A percentile compares a stretch with the other conserved stretches of the same genome.
These are phyloP conservation scores for Oreochromis niloticus DNA, from an alignment of 2,113 vertebrate genomes.

Conservation along the genomic window DNA sequence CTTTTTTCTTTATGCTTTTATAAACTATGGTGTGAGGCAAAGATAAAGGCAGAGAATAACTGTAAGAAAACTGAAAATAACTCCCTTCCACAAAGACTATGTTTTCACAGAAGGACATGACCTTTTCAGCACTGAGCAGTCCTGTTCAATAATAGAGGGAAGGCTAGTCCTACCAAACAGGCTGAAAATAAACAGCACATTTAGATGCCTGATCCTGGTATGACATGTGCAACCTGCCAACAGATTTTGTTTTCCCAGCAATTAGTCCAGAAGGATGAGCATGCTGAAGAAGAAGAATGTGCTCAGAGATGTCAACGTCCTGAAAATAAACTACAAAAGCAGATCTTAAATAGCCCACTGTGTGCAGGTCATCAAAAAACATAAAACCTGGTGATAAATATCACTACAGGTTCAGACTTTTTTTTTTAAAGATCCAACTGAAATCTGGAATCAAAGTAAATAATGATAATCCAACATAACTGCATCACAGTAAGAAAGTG, in stretches of 20 bases:
- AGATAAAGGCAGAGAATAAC: neutral
- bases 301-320: neutral
- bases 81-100: neutral
- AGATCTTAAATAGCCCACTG: neutral
- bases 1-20: neutral
- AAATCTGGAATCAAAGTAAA: neutral
- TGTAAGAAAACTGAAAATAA: neutral
- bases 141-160: neutral
- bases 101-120: neutral
- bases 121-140: neutral
- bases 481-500: neutral
- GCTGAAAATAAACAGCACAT: neutral
- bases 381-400: neutral
- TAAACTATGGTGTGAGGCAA: neutral
- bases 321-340: neutral
- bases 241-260: neutral
- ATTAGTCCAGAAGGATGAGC: neutral
- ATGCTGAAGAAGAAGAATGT: neutral
- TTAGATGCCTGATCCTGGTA: neutral
- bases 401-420: neutral
- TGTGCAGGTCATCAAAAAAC: neutral
- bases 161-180: neutral
- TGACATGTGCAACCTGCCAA: neutral
- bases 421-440: neutral
- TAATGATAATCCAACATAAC: neutral